Percentiles rank a stretch among this genome's conserved stretches.
Conservation (phyloP, 2,888 invertebrate genomes). For the Lithodes maja region DNA sequence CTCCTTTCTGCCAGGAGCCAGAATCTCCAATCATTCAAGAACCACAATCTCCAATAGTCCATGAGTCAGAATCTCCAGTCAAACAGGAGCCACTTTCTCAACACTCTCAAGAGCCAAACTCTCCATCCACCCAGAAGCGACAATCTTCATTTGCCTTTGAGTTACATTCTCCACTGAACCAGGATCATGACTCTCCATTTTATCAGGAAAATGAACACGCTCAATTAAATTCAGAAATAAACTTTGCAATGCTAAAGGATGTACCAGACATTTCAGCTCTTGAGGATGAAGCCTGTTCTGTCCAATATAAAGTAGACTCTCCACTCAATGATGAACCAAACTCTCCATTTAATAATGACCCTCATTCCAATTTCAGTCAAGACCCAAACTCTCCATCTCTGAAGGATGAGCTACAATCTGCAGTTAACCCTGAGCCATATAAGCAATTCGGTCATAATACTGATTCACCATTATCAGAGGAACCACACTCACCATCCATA, state of each 20-base stretch:
- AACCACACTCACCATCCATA: not conserved
- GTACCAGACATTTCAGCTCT: too few relatives aligned
- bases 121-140: not conserved
- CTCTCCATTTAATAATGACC: not conserved
- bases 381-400: constrained; percentile 1
- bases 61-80: not conserved
- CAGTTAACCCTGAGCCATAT: not conserved
- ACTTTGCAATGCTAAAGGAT: too few relatives aligned
- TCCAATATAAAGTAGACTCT: not conserved
- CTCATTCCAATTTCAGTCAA: not conserved
- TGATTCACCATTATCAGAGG: not conserved
- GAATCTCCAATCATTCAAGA: not conserved
- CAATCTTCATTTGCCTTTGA: too few relatives aligned
- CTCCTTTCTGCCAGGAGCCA: not conserved
- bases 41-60: not conserved
- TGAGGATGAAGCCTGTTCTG: too few relatives aligned
- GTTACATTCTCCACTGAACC: too few relatives aligned
- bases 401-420: not conserved
- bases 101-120: not conserved
- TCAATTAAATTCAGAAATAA: too few relatives aligned
- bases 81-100: not conserved
- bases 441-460: not conserved
- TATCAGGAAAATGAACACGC: too few relatives aligned
- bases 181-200: too few relatives aligned
- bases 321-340: not conserved